A percentile compares a stretch with the other conserved stretches of the same genome.
Evolutionary conservation across 92 coral and sea anemone genomes (phyloP).

Genomic region (Muricea muricata): DNA sequence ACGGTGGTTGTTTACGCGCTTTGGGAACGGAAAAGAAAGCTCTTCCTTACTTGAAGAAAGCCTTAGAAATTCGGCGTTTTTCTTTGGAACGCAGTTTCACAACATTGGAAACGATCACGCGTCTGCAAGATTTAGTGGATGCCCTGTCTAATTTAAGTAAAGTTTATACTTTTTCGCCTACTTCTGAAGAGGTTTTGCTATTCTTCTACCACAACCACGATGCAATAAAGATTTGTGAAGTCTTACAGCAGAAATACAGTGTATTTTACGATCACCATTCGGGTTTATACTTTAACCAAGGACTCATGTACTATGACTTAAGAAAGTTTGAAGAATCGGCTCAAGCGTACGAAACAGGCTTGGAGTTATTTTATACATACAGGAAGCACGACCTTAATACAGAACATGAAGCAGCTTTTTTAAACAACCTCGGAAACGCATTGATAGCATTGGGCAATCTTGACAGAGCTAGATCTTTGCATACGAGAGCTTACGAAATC

Average conservation of each 20-base stretch:
- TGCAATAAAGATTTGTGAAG: not conserved
- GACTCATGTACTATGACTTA: not conserved
- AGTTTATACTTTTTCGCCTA: not conserved
- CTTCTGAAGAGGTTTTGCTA: not conserved
- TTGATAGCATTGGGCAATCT: not conserved
- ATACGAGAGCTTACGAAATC: slow-evolving; percentile 11
- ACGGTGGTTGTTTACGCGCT: not conserved
- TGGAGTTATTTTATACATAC: not conserved
- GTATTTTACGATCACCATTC: not conserved
- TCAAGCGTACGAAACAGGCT: not conserved
- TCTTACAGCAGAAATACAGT: not conserved
- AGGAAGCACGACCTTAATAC: not conserved
- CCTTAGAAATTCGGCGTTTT: slow-evolving; percentile 5
- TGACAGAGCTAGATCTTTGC: not conserved
- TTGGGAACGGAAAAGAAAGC: slow-evolving; percentile 1
- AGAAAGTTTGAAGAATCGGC: slow-evolving; percentile 12
- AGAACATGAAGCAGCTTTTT: not conserved
- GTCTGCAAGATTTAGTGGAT: not conserved
- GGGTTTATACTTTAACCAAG: not conserved
- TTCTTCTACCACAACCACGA: not conserved
- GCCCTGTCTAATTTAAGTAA: not conserved
- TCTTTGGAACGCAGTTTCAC: not conserved
- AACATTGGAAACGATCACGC: not conserved
- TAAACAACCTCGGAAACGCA: slow-evolving; percentile 14
- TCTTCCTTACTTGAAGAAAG: not conserved